phyloP scores from a whole-genome alignment of 2,113 vertebrate species.

The Acrocephalus arundinaceus region DNA sequence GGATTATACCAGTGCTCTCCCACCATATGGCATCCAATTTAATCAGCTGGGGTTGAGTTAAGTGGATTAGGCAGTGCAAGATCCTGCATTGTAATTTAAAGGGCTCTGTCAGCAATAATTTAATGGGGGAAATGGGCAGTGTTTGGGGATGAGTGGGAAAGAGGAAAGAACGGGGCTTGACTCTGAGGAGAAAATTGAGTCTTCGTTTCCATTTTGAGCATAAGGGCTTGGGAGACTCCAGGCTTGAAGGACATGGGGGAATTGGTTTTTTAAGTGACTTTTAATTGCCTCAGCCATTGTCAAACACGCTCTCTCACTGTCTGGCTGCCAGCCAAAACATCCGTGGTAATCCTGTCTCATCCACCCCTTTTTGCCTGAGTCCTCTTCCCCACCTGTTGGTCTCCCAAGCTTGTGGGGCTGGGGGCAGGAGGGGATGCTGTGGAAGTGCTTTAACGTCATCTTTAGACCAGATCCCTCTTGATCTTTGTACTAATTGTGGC shows the following conservation, averaged over 20 bases:
- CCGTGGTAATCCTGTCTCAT: not conserved
- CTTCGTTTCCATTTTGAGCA: not conserved
- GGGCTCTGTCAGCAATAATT: conserved; percentile 59
- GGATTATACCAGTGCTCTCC: conserved; percentile 43
- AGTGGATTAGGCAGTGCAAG: conserved; percentile 64
- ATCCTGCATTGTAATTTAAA: conserved; percentile 58
- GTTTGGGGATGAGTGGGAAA: conserved; percentile 22
- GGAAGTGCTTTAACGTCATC: not conserved
- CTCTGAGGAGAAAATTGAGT: conserved; percentile 5
- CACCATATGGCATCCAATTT: conserved; percentile 73
- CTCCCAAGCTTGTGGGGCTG: not conserved
- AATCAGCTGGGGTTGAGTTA: conserved; percentile 69
- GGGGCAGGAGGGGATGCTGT: not conserved
- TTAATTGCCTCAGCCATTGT: not conserved
- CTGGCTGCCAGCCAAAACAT: not conserved
- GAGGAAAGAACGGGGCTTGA: not conserved
- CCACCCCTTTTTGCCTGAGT: not conserved
- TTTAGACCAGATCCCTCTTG: not conserved
- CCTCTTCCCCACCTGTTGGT: conserved; percentile 29
- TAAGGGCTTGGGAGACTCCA: not conserved
- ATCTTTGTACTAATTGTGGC: not conserved
- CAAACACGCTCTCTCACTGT: not conserved
- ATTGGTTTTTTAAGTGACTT: not conserved
- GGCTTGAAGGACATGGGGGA: not conserved
- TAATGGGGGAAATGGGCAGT: conserved; percentile 17